Percentiles rank a stretch among this genome's conserved stretches.
Conservation (phyloP, 2,888 invertebrate genomes). For the Netelia inedita region DNA sequence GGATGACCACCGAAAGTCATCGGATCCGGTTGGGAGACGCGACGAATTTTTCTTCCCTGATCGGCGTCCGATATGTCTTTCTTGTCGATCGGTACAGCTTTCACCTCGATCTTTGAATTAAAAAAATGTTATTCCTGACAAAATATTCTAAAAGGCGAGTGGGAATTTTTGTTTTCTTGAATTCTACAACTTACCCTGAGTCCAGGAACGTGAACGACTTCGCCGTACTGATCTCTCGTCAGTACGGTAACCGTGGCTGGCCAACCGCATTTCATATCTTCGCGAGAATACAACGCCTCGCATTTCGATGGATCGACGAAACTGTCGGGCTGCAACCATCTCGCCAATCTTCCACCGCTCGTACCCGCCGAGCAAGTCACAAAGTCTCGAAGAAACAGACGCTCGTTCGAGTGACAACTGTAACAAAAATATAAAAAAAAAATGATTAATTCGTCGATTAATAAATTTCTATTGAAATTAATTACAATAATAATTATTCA, state of each 20-base stretch:
- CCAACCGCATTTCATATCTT: constrained; percentile 92
- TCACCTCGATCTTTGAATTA: constrained; percentile 88
- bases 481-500: too few relatives aligned
- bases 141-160: not conserved
- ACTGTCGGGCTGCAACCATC: constrained; percentile 97
- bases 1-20: constrained; percentile 88
- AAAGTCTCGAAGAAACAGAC: constrained; percentile 96
- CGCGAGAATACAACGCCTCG: constrained; percentile 92
- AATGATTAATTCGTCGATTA: not conserved
- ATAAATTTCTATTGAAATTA: not conserved
- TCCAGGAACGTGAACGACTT: constrained; percentile 93
- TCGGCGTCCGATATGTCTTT: constrained; percentile 88
- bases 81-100: constrained; percentile 90
- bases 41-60: constrained; percentile 87
- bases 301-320: constrained; percentile 95
- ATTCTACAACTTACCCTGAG: constrained; percentile 89
- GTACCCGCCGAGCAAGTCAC: constrained; percentile 94
- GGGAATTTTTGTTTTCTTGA: not conserved
- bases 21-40: constrained; percentile 87
- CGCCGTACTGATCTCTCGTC: constrained; percentile 96
- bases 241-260: constrained; percentile 93
- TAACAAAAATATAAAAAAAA: not conserved
- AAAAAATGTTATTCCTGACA: constrained; percentile 37
- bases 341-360: constrained; percentile 95
- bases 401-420: constrained; percentile 95